Conservation (phyloP, 2,797 vertebrate genomes). For the Kryptolebias ocellatus region DNA sequence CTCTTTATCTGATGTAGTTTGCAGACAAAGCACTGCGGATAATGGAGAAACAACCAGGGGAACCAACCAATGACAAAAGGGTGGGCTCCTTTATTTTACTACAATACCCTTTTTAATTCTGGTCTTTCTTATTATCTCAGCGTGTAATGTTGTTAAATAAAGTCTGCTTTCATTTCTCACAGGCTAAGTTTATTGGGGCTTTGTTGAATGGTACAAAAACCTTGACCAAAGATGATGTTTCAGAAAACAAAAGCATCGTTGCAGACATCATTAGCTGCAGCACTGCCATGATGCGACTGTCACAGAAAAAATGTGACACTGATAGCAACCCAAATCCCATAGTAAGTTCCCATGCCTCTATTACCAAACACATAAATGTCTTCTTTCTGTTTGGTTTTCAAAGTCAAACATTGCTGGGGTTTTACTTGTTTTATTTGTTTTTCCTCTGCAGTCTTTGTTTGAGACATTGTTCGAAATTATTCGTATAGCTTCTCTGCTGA, state of each 20-base stretch:
- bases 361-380: background rate
- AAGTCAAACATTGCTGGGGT: background rate
- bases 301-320: conserved; percentile 59
- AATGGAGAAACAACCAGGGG: conserved; percentile 44
- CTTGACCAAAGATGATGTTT: fast-evolving
- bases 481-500: conserved; percentile 5
- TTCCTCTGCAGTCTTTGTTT: conserved; percentile 59
- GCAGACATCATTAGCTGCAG: conserved; percentile 59
- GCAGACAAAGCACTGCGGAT: conserved; percentile 1
- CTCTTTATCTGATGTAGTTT: conserved; percentile 45
- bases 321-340: conserved; percentile 4
- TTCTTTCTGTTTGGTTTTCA: background rate
- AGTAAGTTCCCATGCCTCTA: conserved; percentile 28
- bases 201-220: background rate
- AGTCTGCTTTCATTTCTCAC: conserved; percentile 5
- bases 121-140: background rate
- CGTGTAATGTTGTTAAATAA: background rate
- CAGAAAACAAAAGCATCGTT: background rate
- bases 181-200: conserved; percentile 38
- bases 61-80: conserved; percentile 13
- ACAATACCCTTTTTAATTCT: background rate
- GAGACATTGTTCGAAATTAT: conserved; percentile 54
- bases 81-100: conserved; percentile 36
- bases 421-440: background rate
- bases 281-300: conserved; percentile 58